Evolutionary conservation across 2,888 invertebrate genomes (phyloP).

Genomic region (Drosophila mimica): DNA sequence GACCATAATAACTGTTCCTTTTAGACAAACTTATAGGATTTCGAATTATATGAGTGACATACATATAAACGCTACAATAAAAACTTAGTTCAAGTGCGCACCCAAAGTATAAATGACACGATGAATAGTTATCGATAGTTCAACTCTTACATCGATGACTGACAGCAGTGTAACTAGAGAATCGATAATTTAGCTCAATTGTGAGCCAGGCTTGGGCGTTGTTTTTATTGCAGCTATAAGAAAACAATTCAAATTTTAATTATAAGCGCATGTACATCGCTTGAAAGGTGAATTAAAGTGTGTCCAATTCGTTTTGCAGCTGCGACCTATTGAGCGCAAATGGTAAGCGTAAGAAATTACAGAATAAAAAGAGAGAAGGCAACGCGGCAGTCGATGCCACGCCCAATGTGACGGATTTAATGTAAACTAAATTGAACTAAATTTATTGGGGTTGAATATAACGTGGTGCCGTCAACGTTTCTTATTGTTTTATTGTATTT

Average conservation of each 20-base stretch:
- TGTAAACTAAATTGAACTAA: conserved; percentile 9
- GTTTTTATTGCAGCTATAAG: conserved; percentile 50
- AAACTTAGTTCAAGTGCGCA: not conserved
- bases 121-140: conserved; percentile 24
- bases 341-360: conserved; percentile 53
- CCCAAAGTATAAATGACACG: not conserved
- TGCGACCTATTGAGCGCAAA: conserved; percentile 44
- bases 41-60: not conserved
- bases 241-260: conserved; percentile 10
- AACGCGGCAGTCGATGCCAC: conserved; percentile 58
- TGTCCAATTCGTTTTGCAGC: conserved; percentile 13
- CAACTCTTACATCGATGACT: not conserved
- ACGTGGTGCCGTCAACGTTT: conserved; percentile 30
- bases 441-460: conserved; percentile 38
- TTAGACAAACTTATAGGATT: not conserved
- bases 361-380: conserved; percentile 4
- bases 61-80: not conserved
- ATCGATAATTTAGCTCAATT: conserved; percentile 39
- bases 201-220: conserved; percentile 76
- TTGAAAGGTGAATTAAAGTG: conserved; percentile 36
- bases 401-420: conserved; percentile 52
- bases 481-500: conserved; percentile 38
- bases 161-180: conserved; percentile 20
- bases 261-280: not conserved
- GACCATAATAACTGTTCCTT: not conserved